Base-by-base conservation (phyloP, 2,888 invertebrate genomes). In the Cheilosia grossa region DNA sequence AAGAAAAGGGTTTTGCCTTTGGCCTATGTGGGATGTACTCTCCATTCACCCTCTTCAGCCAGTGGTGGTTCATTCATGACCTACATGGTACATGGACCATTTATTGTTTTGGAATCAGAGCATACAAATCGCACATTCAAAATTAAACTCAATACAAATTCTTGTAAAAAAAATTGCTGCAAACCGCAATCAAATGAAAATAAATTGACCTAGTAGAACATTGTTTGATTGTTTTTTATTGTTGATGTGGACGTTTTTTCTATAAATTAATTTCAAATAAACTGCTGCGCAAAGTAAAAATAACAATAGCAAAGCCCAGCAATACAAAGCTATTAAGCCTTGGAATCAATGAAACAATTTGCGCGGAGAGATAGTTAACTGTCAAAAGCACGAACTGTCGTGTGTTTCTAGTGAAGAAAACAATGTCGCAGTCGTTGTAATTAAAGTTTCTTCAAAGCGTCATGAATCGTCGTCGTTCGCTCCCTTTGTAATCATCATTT, bases 281-380 rank as follows among this genome's bases (percentile, higher is more conserved):
- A 79, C 13, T n/a, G 44, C 15, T 9, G 13, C 4, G n/a, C 13
- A 44, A 21, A 6, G 33, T 44, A 21, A 21, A 53, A 30, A 61
- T 47, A 40, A 37, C 1, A 42, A 24, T 58, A 19, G 37, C 24
- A 37, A 49, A 17, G 4, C 27, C 2, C 61, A 61, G 44, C 30
- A 33, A 17, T 19, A 17, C 33, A 58, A 67, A 80, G 59, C 61
- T 63, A 69, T 61, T 54, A 42, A 49, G 19, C 81, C 74, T 81
- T 81, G 69, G 44, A 56, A 33, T 58, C 10, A 81, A 67, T 69
- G 54, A 64, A 51, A 64, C 21, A n/a, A 44, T 37, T 64, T 63
- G 5, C 13, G 3, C 9, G 2, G 2, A 13, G 21, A 2, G 24
- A 37, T 51, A 10, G 13, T 15, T 53, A 70, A 47, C 53, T 61